A percentile compares a stretch with the other conserved stretches of the same genome.
Conservation (phyloP, 2,113 vertebrate genomes). For the Aix galericulata region DNA sequence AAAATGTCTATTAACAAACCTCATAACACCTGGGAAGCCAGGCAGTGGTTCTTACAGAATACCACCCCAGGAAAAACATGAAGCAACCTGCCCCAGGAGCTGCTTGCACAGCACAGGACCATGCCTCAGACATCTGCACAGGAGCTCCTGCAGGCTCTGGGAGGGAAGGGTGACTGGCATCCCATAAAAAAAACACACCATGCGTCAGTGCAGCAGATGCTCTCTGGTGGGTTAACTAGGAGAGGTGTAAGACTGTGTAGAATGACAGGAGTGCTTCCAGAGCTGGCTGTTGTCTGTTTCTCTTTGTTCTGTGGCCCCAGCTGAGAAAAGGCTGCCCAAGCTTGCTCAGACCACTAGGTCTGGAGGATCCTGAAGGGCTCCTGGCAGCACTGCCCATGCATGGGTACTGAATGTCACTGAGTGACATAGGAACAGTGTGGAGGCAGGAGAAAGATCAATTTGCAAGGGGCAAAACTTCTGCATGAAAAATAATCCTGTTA, state of each 20-base stretch:
- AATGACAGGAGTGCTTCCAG: background rate
- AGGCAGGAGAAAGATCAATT: background rate
- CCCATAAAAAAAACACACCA: background rate
- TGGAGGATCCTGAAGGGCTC: background rate
- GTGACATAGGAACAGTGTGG: background rate
- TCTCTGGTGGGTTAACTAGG: background rate
- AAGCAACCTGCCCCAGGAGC: background rate
- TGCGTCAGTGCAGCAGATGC: background rate
- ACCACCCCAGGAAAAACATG: background rate
- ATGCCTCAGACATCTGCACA: accelerated
- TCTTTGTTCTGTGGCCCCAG: background rate
- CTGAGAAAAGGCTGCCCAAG: background rate
- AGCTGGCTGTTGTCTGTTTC: accelerated
- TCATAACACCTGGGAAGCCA: background rate
- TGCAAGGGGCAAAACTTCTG: background rate
- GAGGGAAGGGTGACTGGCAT: accelerated
- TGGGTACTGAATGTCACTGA: too few relatives aligned
- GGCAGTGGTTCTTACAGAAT: background rate
- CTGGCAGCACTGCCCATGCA: background rate
- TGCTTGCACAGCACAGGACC: background rate
- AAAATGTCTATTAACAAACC: background rate
- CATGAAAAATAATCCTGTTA: background rate
- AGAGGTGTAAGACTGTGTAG: accelerated
- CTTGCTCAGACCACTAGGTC: background rate
- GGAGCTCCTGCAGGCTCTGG: background rate